Conservation (phyloP, 1,140 invertebrate genomes). For the Zaprionus tsacasi region DNA sequence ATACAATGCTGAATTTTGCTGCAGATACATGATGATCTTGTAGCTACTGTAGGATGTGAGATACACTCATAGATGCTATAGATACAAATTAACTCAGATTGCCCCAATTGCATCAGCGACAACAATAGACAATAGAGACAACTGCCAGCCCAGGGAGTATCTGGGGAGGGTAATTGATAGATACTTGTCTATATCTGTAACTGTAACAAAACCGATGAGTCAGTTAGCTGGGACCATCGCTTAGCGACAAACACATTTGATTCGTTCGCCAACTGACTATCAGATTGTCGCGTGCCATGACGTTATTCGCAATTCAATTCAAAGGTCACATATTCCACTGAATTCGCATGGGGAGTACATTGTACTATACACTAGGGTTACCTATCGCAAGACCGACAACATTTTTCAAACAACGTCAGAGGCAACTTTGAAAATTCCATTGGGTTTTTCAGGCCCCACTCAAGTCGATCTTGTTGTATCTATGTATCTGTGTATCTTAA, state of each 20-base stretch:
- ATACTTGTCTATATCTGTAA: background rate
- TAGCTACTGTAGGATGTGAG: background rate
- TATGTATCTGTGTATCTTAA: background rate
- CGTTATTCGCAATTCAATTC: conserved; percentile 53
- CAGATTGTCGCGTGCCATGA: conserved; percentile 66
- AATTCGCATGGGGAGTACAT: conserved; percentile 37
- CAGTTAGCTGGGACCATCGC: conserved; percentile 36
- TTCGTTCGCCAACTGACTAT: conserved; percentile 28
- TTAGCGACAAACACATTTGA: conserved; percentile 52
- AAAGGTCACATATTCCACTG: conserved; percentile 51
- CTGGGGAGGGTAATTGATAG: too few species aligned
- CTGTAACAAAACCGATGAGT: conserved; percentile 26
- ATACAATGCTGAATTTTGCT: background rate
- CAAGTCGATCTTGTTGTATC: background rate
- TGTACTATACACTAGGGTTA: background rate
- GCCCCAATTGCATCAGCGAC: background rate
- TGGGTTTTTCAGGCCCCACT: background rate
- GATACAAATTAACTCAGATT: background rate
- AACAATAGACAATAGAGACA: background rate
- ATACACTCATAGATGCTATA: background rate
- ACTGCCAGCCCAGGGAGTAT: background rate
- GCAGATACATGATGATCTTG: background rate
- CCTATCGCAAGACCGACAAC: background rate
- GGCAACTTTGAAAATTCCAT: conserved; percentile 8
- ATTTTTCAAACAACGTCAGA: conserved; percentile 7